Conservation (phyloP, 2,797 vertebrate species). For the Rhyacichthys aspro region DNA sequence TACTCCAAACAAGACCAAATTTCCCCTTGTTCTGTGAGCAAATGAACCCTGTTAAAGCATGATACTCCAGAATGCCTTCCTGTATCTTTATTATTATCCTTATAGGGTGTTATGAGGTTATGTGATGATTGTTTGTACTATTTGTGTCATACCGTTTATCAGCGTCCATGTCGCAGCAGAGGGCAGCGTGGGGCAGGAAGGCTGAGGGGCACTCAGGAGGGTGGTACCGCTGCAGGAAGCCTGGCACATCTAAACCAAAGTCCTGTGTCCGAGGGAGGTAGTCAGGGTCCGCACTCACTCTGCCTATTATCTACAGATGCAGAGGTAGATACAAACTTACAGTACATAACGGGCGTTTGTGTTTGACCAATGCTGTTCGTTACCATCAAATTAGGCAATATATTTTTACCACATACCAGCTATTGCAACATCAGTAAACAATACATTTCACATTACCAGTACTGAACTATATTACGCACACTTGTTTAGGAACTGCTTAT, state of each 20-base stretch:
- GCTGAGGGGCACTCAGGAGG: conserved; percentile 84
- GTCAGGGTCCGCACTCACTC: conserved; percentile 94
- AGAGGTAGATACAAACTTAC: conserved; percentile 1
- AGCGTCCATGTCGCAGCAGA: conserved; percentile 92
- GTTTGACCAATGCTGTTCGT: too few relatives aligned
- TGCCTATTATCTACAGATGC: conserved; percentile 88
- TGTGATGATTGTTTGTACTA: conserved; percentile 2
- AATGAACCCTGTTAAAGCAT: background rate
- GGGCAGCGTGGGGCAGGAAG: conserved; percentile 89
- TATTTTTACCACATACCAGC: background rate
- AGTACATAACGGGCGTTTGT: background rate
- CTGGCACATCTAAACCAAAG: conserved; percentile 89
- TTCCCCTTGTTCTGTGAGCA: background rate
- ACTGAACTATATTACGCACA: too few relatives aligned
- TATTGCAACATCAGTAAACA: too few relatives aligned
- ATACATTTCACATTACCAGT: too few relatives aligned
- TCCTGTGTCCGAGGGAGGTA: conserved; percentile 92
- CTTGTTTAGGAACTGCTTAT: background rate
- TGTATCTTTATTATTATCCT: too few relatives aligned
- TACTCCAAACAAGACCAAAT: background rate
- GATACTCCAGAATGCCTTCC: background rate
- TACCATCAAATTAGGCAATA: too few relatives aligned
- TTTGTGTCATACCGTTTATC: conserved; percentile 86
- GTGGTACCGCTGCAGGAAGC: conserved; percentile 89
- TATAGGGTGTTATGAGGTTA: background rate